These are phyloP conservation scores for Cranoglanis bouderius DNA, from an alignment of 2,113 vertebrate genomes.

Conservation along the genomic window DNA sequence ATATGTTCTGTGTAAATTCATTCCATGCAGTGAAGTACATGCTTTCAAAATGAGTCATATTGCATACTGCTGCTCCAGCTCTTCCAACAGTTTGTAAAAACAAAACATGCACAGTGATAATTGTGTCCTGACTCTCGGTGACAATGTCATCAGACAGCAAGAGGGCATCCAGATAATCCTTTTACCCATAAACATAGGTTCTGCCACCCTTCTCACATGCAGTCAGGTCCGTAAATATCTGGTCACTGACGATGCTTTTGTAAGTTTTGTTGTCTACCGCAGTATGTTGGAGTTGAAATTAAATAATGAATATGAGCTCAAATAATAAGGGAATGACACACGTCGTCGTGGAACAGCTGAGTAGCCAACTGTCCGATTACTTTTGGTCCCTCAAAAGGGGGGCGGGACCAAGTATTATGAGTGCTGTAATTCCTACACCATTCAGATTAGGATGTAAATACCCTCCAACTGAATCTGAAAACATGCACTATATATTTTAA, in stretches of 20 bases:
- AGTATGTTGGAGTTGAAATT: not conserved
- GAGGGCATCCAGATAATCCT: not conserved
- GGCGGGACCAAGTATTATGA: not conserved
- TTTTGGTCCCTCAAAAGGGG: not conserved
- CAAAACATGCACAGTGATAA: not conserved
- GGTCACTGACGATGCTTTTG: not conserved
- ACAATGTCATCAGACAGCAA: not conserved
- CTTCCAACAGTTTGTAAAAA: not conserved
- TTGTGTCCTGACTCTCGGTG: not conserved
- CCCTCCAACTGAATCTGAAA: not conserved
- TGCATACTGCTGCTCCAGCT: too few species aligned
- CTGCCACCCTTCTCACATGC: constrained; percentile 41
- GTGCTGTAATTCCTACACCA: not conserved
- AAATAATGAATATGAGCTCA: not conserved
- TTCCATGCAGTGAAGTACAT: not conserved
- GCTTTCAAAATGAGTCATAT: not conserved
- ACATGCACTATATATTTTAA: not conserved
- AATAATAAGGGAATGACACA: not conserved
- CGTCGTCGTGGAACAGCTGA: too few species aligned
- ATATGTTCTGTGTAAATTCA: not conserved
- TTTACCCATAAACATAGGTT: not conserved
- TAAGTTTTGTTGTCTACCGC: not conserved
- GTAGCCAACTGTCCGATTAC: not conserved
- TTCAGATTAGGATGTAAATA: not conserved
- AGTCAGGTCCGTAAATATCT: not conserved